Base-by-base conservation (phyloP, 2,113 vertebrate species). In the Tautogolabrus adspersus region DNA sequence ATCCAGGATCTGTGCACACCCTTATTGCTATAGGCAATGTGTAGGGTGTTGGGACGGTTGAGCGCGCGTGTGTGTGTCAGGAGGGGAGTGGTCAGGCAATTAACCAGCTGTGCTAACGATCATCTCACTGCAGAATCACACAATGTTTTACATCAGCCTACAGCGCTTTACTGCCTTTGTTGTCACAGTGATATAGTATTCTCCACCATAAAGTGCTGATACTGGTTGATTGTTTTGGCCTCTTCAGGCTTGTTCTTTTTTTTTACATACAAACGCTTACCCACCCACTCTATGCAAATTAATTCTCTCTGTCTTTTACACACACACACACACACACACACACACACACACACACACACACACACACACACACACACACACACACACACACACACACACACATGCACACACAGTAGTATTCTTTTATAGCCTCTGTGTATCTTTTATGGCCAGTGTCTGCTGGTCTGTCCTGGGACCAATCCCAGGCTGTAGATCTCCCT, bases 51-150 rank as follows among this genome's bases (percentile, higher is more conserved):
- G 54, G 22, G 30, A 40, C 21, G 13, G 58, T 55, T 38, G 85
- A 16, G 15, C 30, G 54, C 22, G 81, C 47, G 42, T 71, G 57
- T 54, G 49, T 66, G 82, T 77, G 72, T 86, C 66, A 23, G 71
- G 49, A 85, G 75, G 73, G 80, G 86, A 75, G 83, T 83, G 89
- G 85, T 81, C 83, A 46, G 82, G 81, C 85, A 89, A 90, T 93
- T 91, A 92, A 90, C 56, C 88, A 92, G 89, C 89, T 93, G 92
- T 72, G 88, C 90, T 92, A 90, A 91, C 83, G 88, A 92, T 92
- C 88, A 88, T 88, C 87, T 78, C 75, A 30, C 83, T 75, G 81
- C 89, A 85, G 77, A 83, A 89, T 89, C 87, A 85, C 84, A 84
- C 85, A 34, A 68, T 87, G 87, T 88, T 93, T 92, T 92, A 93